Percentiles rank a stretch among this genome's conserved stretches.
Conservation (phyloP, 2,888 invertebrate species). For the Pandemis cinnamomeana region DNA sequence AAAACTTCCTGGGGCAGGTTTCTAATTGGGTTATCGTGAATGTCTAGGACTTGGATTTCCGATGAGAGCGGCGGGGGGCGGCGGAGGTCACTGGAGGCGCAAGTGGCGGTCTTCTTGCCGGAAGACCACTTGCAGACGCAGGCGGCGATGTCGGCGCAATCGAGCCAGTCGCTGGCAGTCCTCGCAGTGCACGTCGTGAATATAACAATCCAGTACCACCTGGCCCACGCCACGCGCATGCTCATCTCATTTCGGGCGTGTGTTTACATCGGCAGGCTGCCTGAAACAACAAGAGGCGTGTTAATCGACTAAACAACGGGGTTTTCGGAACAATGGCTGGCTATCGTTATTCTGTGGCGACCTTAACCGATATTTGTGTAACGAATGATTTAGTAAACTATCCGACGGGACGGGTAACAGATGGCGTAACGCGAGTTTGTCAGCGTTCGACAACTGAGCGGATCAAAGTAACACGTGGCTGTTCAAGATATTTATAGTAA, state of each 20-base stretch:
- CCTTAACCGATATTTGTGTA: slow-evolving; percentile 37
- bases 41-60: slow-evolving; percentile 88
- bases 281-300: slow-evolving; percentile 71
- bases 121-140: slow-evolving; percentile 97
- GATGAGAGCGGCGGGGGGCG: slow-evolving; percentile 87
- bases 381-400: slow-evolving; percentile 37
- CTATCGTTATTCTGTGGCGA: slow-evolving; percentile 33
- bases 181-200: slow-evolving; percentile 80
- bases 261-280: slow-evolving; percentile 80
- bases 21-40: slow-evolving; percentile 91
- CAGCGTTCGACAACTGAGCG: slow-evolving; percentile 12
- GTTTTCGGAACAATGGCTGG: slow-evolving; percentile 40
- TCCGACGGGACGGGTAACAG: not conserved
- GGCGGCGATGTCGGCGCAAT: slow-evolving; percentile 92
- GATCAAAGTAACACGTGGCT: slow-evolving; percentile 32
- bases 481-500: slow-evolving; percentile 20
- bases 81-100: slow-evolving; percentile 91
- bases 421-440: slow-evolving; percentile 9
- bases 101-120: slow-evolving; percentile 95
- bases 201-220: slow-evolving; percentile 83
- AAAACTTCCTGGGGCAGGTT: slow-evolving; percentile 91
- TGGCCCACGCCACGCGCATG: slow-evolving; percentile 83
- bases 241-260: slow-evolving; percentile 83
- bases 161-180: slow-evolving; percentile 91
- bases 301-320: slow-evolving; percentile 40